A percentile compares a stretch with the other conserved stretches of the same genome.
Conservation (phyloP, 2,113 vertebrate species). For the Leiothrix lutea region DNA sequence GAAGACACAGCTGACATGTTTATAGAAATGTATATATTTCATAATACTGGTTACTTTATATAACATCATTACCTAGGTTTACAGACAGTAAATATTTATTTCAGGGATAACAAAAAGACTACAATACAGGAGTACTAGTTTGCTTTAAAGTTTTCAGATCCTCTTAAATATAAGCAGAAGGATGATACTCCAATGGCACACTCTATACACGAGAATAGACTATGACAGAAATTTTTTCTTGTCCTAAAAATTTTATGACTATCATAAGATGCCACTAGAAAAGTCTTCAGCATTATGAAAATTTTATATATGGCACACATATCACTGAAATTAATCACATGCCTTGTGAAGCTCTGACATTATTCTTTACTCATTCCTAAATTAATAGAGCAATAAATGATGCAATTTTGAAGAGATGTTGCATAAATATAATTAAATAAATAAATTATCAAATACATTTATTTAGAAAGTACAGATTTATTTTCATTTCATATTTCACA, state of each 20-base stretch:
- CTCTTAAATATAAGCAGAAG: not conserved
- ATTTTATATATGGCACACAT: not conserved
- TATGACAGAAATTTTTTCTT: not conserved
- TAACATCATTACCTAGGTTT: not conserved
- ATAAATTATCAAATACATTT: not conserved
- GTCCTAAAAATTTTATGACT: not conserved
- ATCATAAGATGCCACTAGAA: not conserved
- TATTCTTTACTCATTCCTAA: not conserved
- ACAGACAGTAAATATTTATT: not conserved
- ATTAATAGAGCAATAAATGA: not conserved
- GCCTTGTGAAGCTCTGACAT: not conserved
- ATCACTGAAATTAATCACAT: not conserved
- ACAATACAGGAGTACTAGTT: not conserved
- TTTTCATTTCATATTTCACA: not conserved
- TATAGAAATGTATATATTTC: not conserved
- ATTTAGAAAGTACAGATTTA: not conserved
- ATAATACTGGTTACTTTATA: not conserved
- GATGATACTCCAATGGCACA: not conserved
- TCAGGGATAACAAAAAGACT: not conserved
- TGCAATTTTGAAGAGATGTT: not conserved
- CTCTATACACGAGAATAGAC: not conserved
- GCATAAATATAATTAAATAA: not conserved
- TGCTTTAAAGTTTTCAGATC: not conserved
- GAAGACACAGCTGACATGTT: not conserved
- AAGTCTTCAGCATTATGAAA: not conserved